Evolutionary conservation across 2,113 vertebrate species (phyloP).

Genomic region (Monopterus albus): DNA sequence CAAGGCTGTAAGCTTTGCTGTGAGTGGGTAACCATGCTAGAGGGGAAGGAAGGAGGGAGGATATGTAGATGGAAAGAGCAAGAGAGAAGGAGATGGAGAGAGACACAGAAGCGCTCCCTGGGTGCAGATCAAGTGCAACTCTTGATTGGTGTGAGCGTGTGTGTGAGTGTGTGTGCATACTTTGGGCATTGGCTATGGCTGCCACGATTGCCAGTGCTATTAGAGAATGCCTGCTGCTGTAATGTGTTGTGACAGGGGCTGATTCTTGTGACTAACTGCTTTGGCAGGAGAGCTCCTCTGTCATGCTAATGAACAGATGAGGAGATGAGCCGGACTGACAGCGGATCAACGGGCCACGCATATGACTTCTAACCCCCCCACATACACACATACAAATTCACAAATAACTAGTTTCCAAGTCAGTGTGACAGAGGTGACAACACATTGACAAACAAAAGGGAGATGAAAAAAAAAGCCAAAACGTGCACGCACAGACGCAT

Average conservation of each 20-base stretch:
- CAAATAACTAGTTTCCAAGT: slow-evolving; percentile 32
- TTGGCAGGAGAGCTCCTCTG: slow-evolving; percentile 80
- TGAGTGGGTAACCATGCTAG: slow-evolving; percentile 39
- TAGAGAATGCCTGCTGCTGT: slow-evolving; percentile 72
- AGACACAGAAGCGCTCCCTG: slow-evolving; percentile 64
- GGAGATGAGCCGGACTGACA: slow-evolving; percentile 75
- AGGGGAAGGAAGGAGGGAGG: slow-evolving; percentile 31
- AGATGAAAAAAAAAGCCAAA: slow-evolving; percentile 10
- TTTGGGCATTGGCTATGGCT: slow-evolving; percentile 63
- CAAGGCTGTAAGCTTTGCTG: slow-evolving; percentile 22
- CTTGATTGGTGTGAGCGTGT: slow-evolving; percentile 53
- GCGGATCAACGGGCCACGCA: slow-evolving; percentile 60
- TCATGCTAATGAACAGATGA: slow-evolving; percentile 82
- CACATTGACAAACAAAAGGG: slow-evolving; percentile 18
- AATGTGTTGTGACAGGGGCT: slow-evolving; percentile 83
- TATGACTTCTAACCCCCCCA: slow-evolving; percentile 21
- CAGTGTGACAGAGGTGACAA: slow-evolving; percentile 55
- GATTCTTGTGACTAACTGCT: slow-evolving; percentile 84
- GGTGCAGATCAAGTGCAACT: slow-evolving; percentile 64
- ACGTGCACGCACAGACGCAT: slow-evolving; percentile 30
- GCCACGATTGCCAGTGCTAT: slow-evolving; percentile 66
- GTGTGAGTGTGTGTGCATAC: neutral
- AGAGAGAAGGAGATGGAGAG: slow-evolving; percentile 44
- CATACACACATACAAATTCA: slow-evolving; percentile 1
- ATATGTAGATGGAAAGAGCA: slow-evolving; percentile 33